These are phyloP conservation scores for Andrena camellia DNA, from an alignment of 2,888 invertebrate species.

Conservation along the genomic window DNA sequence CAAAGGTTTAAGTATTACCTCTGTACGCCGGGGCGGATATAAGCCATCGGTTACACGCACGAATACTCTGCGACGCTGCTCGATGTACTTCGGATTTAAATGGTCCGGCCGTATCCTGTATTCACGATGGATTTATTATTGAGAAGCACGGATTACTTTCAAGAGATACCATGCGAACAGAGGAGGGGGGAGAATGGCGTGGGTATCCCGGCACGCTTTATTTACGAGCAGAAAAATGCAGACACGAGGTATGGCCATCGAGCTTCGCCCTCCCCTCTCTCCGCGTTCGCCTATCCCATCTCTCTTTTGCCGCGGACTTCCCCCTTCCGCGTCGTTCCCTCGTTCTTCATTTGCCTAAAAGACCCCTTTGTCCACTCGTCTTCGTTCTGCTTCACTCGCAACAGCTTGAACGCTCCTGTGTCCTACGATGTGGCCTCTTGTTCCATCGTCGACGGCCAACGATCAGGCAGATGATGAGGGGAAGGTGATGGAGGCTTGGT, in stretches of 20 bases:
- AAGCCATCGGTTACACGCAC: constrained; percentile 61
- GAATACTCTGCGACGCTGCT: constrained; percentile 45
- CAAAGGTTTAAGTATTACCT: constrained; percentile 59
- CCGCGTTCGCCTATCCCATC: constrained; percentile 69
- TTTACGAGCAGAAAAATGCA: constrained; percentile 73
- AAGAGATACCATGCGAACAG: constrained; percentile 43
- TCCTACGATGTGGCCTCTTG: background rate
- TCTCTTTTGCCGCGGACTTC: constrained; percentile 69
- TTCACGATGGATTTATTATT: constrained; percentile 78
- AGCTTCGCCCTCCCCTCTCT: constrained; percentile 28
- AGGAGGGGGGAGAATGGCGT: constrained; percentile 14
- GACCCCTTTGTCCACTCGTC: constrained; percentile 75
- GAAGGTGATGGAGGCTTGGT: background rate
- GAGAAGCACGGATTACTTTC: constrained; percentile 76
- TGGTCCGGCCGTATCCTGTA: constrained; percentile 52
- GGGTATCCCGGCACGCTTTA: constrained; percentile 64
- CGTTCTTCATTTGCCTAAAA: constrained; percentile 76
- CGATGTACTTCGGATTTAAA: constrained; percentile 62
- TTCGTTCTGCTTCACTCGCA: constrained; percentile 68
- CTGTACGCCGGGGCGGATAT: constrained; percentile 35
- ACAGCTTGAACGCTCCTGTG: constrained; percentile 41
- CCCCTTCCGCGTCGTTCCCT: constrained; percentile 66
- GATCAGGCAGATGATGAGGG: background rate
- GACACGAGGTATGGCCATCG: constrained; percentile 66
- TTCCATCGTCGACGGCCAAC: background rate